A percentile compares a stretch with the other conserved stretches of the same genome.
Conservation (phyloP, 2,888 invertebrate genomes). For the Drosophila acutilabella region DNA sequence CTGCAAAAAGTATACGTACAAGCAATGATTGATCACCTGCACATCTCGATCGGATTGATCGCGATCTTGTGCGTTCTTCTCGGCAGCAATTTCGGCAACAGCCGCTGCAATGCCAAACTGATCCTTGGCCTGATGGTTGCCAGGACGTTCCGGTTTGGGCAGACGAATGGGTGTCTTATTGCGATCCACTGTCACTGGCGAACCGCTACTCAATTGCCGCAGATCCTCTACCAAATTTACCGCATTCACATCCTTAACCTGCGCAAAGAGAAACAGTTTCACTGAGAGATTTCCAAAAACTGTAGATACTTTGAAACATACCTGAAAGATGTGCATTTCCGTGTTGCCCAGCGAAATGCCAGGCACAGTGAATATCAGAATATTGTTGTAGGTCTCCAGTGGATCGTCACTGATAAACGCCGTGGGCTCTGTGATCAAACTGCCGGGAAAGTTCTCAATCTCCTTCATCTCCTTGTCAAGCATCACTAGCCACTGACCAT, state of each 20-base stretch:
- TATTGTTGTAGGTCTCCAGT: constrained; percentile 98
- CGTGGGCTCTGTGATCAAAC: constrained; percentile 96
- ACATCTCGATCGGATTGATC: constrained; percentile 98
- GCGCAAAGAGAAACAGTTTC: background rate
- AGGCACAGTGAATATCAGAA: constrained; percentile 97
- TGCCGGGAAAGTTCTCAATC: constrained; percentile 97
- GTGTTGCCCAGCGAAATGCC: constrained; percentile 89
- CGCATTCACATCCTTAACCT: constrained; percentile 92
- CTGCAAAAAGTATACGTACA: constrained; percentile 83
- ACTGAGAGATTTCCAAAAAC: no score
- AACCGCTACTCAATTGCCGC: constrained; percentile 88
- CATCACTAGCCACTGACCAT: constrained; percentile 94
- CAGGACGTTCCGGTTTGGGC: constrained; percentile 62
- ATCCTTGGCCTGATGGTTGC: constrained; percentile 73
- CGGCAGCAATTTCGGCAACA: constrained; percentile 87
- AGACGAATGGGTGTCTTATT: constrained; percentile 74
- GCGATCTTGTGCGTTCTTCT: constrained; percentile 93
- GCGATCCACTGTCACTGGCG: constrained; percentile 86
- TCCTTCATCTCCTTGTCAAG: constrained; percentile 97
- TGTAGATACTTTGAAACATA: constrained; percentile 68
- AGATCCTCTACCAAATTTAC: constrained; percentile 94
- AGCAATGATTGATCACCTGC: constrained; percentile 97
- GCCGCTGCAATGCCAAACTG: constrained; percentile 82
- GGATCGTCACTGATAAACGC: constrained; percentile 98
- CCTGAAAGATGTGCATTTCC: constrained; percentile 98